Evolutionary conservation across 2,797 vertebrate species (phyloP).

Genomic region (Jordanella pulchra): DNA sequence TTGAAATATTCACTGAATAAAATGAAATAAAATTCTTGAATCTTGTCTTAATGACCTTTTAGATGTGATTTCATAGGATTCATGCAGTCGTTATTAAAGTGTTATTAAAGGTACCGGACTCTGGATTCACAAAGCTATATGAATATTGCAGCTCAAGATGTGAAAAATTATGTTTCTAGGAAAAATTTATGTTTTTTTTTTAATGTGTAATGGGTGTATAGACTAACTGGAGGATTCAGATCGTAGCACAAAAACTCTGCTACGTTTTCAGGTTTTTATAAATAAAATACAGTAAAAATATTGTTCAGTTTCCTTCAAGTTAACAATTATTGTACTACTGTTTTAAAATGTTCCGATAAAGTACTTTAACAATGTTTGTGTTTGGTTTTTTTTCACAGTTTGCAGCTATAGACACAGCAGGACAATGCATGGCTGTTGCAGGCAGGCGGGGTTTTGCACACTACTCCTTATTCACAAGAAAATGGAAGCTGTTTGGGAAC

Average conservation of each 20-base stretch:
- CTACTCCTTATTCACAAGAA: constrained; percentile 95
- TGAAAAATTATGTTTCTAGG: background rate
- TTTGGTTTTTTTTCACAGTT: constrained; percentile 76
- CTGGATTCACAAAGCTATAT: background rate
- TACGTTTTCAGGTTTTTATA: background rate
- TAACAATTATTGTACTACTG: background rate
- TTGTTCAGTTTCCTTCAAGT: background rate
- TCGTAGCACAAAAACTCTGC: background rate
- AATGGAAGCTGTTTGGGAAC: constrained; percentile 99
- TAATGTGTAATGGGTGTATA: no score
- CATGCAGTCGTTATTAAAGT: background rate
- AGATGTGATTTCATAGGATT: background rate
- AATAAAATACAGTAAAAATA: background rate
- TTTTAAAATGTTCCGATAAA: background rate
- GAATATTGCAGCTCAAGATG: background rate
- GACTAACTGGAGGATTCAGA: no score
- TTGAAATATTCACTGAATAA: background rate
- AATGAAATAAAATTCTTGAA: background rate
- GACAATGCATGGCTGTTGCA: constrained; percentile 95
- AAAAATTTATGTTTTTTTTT: no score
- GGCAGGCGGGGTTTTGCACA: constrained; percentile 97
- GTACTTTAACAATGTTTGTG: background rate
- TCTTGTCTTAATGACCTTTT: background rate
- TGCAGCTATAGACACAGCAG: constrained; percentile 94
- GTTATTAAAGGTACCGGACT: constrained; percentile 1